Base-by-base conservation (phyloP, 2,888 invertebrate genomes). In the Mythimna lalbum region DNA sequence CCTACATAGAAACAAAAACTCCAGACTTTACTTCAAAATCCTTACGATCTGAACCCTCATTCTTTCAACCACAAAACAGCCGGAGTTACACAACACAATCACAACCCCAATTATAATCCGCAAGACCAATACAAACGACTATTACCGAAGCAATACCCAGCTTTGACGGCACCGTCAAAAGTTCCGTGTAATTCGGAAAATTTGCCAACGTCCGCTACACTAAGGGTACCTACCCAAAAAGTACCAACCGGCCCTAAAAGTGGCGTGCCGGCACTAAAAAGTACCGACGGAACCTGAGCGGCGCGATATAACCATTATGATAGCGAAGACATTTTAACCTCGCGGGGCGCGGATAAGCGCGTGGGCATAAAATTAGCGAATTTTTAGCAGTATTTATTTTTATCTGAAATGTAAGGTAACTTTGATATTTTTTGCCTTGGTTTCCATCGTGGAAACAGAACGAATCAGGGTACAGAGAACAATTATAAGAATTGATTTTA, bases 291-390 rank as follows among this genome's bases (percentile, higher is more conserved):
- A 82, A 85, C 85, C 83, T 86, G 86, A 84, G 85, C 73, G 81
- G 85, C 53, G 87, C 90, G 92, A 93, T 93, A 92, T 91, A 91
- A 89, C 90, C 90, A 90, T 92, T 91, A 91, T 87, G 92, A 93
- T 92, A 93, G 90, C 89, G 85, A 87, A 89, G 90, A 91, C 90
- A 88, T 88, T 87, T 88, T 89, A 88, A 86, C 87, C 87, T 89
- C 86, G 84, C 78, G 82, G 81, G 81, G 84, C 67, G 78, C 80
- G 87, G 87, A 85, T 88, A 87, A 86, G 78, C 73, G 74, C 80
- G 63, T 66, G 88, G 91, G 89, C 86, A 89, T 73, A 62, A 84
- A 85, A 84, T 62, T 43, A 62, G 89, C 89, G 90, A 63, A 55
- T 74, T 27, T 12, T 73, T 50, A 1, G 21, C 12, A 31, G n/a